Evolutionary conservation across 2,113 vertebrate genomes (phyloP).

Genomic region (Eublepharis macularius): DNA sequence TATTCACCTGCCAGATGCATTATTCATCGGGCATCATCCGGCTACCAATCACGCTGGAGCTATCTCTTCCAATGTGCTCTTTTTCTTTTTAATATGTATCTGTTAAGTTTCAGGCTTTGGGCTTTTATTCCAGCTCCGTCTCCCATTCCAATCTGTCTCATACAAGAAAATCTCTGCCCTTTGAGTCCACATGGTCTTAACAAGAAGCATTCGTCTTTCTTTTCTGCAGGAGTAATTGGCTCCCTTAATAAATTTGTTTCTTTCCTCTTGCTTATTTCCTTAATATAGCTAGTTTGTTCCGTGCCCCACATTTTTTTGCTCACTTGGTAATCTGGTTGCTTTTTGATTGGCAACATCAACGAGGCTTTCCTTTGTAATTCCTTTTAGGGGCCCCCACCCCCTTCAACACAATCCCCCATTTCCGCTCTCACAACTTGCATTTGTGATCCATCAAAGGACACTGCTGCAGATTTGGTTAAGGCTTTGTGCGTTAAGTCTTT

Average conservation of each 20-base stretch:
- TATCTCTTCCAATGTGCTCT: slow-evolving; percentile 26
- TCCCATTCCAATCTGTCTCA: neutral
- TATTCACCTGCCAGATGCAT: slow-evolving; percentile 7
- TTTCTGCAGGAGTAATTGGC: neutral
- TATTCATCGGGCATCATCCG: slow-evolving; percentile 28
- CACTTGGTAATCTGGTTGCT: accelerated
- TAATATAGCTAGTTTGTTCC: neutral
- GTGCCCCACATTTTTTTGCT: neutral
- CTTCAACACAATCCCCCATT: neutral
- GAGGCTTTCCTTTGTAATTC: neutral
- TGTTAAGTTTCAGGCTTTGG: slow-evolving; percentile 29
- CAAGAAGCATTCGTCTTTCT: neutral
- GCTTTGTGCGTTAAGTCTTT: neutral
- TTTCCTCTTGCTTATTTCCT: neutral
- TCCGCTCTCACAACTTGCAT: neutral
- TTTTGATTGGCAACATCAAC: neutral
- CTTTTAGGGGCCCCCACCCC: neutral
- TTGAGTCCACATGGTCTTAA: neutral
- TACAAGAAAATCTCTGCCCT: slow-evolving; percentile 26
- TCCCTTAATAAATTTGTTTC: neutral
- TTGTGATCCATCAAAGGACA: neutral
- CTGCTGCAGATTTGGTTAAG: neutral
- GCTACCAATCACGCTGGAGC: slow-evolving; percentile 5
- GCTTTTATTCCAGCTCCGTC: neutral
- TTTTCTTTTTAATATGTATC: slow-evolving; percentile 28